A percentile compares a stretch with the other conserved stretches of the same genome.
Conservation (phyloP, 1,140 invertebrate species). For the Cyrtorhinus lividipennis region DNA sequence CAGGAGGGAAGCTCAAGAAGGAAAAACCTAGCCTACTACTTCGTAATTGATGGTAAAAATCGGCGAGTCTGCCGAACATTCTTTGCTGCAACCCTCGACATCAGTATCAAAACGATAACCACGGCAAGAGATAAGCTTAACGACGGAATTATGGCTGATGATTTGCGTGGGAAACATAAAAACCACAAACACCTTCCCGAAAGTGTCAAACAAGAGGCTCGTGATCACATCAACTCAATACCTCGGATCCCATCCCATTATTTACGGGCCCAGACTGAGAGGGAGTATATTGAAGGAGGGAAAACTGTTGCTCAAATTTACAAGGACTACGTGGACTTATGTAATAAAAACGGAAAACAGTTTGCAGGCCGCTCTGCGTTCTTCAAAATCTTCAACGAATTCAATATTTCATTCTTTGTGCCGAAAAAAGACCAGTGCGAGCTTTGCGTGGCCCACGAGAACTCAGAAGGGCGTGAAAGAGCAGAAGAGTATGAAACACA, state of each 20-base stretch:
- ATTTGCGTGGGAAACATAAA: constrained; percentile 17
- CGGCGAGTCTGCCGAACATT: not conserved
- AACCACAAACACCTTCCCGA: constrained; percentile 17
- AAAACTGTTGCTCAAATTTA: constrained; percentile 16
- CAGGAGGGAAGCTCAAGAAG: not conserved
- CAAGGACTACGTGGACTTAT: not conserved
- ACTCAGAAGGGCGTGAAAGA: not conserved
- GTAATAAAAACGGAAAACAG: constrained; percentile 12
- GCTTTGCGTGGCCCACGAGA: constrained; percentile 19
- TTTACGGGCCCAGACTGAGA: constrained; percentile 9
- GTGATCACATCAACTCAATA: constrained; percentile 19
- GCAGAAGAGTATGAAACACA: not conserved
- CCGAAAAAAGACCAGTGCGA: constrained; percentile 26
- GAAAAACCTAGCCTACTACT: not conserved
- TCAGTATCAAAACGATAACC: not conserved
- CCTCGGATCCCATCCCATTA: constrained; percentile 19
- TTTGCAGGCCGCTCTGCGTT: constrained; percentile 20
- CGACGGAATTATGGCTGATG: constrained; percentile 12
- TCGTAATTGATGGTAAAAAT: not conserved
- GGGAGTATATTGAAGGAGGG: constrained; percentile 22
- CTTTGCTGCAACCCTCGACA: not conserved
- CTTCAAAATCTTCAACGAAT: constrained; percentile 22
- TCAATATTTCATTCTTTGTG: constrained; percentile 25
- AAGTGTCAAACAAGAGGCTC: constrained; percentile 13
- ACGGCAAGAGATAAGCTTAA: not conserved